Conservation (phyloP, 2,113 vertebrate species). For the Sula dactylatra region DNA sequence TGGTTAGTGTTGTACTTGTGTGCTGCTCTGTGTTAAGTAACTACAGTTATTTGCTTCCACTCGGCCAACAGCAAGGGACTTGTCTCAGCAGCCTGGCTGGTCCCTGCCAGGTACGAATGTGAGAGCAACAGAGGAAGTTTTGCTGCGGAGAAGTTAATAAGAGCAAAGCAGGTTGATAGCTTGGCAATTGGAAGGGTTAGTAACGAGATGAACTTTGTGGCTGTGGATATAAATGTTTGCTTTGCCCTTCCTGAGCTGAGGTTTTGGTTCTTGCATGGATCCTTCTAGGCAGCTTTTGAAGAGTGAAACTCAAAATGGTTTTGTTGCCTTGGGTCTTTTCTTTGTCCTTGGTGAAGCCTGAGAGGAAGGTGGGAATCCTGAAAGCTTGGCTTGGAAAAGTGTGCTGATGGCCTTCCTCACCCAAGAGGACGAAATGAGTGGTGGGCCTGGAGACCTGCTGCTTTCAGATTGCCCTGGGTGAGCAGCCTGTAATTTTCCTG, state of each 20-base stretch:
- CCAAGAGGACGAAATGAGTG: background rate
- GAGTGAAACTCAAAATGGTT: background rate
- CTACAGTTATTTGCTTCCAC: background rate
- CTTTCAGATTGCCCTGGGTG: background rate
- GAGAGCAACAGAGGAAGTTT: fast-evolving
- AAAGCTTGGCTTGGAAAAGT: background rate
- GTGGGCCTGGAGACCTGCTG: background rate
- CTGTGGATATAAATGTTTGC: background rate
- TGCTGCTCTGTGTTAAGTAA: background rate
- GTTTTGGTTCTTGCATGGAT: background rate
- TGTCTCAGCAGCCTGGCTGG: background rate
- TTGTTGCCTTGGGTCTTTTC: background rate
- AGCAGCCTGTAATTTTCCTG: background rate
- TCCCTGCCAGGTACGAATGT: background rate
- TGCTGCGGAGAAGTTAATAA: background rate
- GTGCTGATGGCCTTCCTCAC: background rate
- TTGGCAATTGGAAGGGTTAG: background rate
- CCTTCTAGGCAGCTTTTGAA: background rate
- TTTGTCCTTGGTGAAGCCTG: background rate
- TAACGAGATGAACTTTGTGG: background rate
- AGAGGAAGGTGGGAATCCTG: background rate
- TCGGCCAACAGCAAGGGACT: background rate
- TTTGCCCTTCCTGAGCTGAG: background rate
- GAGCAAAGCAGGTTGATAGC: background rate
- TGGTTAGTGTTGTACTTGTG: constrained; percentile 73